Evolutionary conservation across 2,888 invertebrate species (phyloP).

Genomic region (Apeira syringaria): DNA sequence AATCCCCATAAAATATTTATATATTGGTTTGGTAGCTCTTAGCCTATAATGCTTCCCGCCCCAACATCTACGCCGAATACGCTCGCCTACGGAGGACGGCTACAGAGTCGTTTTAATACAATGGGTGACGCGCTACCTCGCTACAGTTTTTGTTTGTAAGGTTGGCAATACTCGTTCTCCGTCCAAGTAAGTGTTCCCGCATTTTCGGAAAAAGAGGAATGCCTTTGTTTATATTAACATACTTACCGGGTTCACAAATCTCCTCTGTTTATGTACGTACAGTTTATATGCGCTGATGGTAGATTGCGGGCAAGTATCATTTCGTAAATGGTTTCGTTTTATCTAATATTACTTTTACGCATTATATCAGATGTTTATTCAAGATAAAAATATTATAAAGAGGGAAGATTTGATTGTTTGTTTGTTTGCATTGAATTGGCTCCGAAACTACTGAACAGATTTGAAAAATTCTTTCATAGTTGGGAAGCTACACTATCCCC

Average conservation of each 20-base stretch:
- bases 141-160: conserved; percentile 22
- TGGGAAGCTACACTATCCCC: too few relatives aligned
- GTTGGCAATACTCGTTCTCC: conserved; percentile 19
- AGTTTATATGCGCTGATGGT: conserved; percentile 6
- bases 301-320: conserved; percentile 4
- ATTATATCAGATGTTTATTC: too few relatives aligned
- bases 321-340: too few relatives aligned
- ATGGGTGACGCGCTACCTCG: conserved; percentile 24
- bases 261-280: conserved; percentile 9
- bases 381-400: too few relatives aligned
- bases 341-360: too few relatives aligned
- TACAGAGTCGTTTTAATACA: conserved; percentile 37
- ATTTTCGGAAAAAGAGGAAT: conserved; percentile 12
- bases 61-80: conserved; percentile 30
- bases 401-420: too few relatives aligned
- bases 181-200: conserved; percentile 10
- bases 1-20: too few relatives aligned
- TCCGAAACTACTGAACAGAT: too few relatives aligned
- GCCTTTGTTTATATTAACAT: conserved; percentile 22
- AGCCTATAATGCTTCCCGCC: conserved; percentile 24
- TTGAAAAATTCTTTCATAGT: too few relatives aligned
- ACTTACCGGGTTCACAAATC: conserved; percentile 19
- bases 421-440: too few relatives aligned
- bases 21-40: conserved; percentile 1
- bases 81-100: conserved; percentile 25